These are phyloP conservation scores for Pelmatolapia mariae DNA, from an alignment of 2,113 vertebrate species.

Conservation along the genomic window DNA sequence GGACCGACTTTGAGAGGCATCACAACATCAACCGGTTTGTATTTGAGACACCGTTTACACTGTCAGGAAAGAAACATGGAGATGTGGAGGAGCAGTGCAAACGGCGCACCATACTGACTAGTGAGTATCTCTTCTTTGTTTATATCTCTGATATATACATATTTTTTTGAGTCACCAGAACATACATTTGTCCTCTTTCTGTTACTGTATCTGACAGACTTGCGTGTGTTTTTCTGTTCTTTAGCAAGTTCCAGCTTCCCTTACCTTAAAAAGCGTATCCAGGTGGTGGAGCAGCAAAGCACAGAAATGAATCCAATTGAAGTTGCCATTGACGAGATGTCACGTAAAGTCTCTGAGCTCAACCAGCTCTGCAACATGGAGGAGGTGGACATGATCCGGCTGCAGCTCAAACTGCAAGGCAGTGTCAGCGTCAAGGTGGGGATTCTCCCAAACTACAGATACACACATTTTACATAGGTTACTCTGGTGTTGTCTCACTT, in stretches of 20 bases:
- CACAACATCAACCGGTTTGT: slow-evolving; percentile 96
- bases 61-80: slow-evolving; percentile 92
- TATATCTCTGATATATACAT: background rate
- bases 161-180: background rate
- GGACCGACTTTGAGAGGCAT: slow-evolving; percentile 92
- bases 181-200: background rate
- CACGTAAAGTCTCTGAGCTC: slow-evolving; percentile 92
- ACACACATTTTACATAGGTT: background rate
- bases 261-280: slow-evolving; percentile 94
- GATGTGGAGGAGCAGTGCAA: slow-evolving; percentile 98
- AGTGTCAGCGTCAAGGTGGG: slow-evolving; percentile 86
- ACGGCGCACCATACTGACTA: slow-evolving; percentile 88
- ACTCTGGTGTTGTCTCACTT: background rate
- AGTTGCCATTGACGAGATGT: slow-evolving; percentile 99
- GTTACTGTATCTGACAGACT: background rate
- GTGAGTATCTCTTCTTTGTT: slow-evolving; percentile 58
- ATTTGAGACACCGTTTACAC: slow-evolving; percentile 94
- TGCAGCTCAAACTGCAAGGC: slow-evolving; percentile 97
- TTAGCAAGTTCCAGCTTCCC: slow-evolving; percentile 91
- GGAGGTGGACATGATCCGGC: slow-evolving; percentile 97
- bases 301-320: slow-evolving; percentile 96
- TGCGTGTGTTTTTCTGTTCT: background rate
- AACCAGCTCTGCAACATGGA: slow-evolving; percentile 92
- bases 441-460: background rate
- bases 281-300: slow-evolving; percentile 91